A percentile compares a stretch with the other conserved stretches of the same genome.
These are phyloP conservation scores for Agrochola litura DNA, from an alignment of 2,888 invertebrate genomes.

Conservation along the genomic window DNA sequence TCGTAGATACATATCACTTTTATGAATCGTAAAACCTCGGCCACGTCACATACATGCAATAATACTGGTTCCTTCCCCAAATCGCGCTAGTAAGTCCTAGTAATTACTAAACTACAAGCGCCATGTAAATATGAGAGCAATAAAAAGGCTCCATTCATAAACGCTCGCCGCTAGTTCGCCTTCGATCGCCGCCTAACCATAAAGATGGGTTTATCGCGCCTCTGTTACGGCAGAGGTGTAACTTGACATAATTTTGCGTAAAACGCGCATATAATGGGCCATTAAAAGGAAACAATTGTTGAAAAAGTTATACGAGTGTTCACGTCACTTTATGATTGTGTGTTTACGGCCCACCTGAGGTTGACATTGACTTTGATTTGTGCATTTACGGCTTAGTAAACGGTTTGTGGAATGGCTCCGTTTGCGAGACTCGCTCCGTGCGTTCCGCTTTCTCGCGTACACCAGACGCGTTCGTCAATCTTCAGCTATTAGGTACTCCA, in stretches of 20 bases:
- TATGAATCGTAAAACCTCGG: conserved; percentile 87
- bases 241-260: conserved; percentile 90
- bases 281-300: conserved; percentile 91
- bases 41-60: conserved; percentile 85
- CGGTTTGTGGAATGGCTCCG: conserved; percentile 78
- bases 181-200: conserved; percentile 87
- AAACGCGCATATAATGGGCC: conserved; percentile 90
- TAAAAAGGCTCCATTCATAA: conserved; percentile 89
- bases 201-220: conserved; percentile 89
- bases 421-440: conserved; percentile 66
- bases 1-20: conserved; percentile 87
- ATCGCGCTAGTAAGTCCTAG: conserved; percentile 84
- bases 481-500: conserved; percentile 14
- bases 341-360: conserved; percentile 89
- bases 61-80: conserved; percentile 86
- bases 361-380: conserved; percentile 90
- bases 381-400: conserved; percentile 88
- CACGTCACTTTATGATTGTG: conserved; percentile 90
- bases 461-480: conserved; percentile 40
- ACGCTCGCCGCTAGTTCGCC: conserved; percentile 84
- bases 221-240: conserved; percentile 89
- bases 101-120: conserved; percentile 87
- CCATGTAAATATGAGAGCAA: conserved; percentile 88
- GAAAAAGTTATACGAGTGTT: conserved; percentile 90
- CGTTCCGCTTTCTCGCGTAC: conserved; percentile 64